Evolutionary conservation across 2,797 vertebrate genomes (phyloP).

Genomic region (Gymnocypris eckloni): DNA sequence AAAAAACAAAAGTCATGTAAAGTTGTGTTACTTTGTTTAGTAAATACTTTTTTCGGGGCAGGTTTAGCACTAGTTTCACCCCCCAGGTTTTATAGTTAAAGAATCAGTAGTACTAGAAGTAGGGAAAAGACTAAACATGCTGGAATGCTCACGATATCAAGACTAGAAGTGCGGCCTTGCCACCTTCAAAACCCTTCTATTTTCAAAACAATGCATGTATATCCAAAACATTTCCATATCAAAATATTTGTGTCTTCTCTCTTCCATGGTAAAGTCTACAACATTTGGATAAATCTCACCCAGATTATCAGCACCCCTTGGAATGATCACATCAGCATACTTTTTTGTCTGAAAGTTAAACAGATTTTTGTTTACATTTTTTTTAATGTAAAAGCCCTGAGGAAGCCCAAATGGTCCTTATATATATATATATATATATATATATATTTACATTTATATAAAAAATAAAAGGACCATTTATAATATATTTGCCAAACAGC

Average conservation of each 20-base stretch:
- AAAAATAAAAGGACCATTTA: neutral
- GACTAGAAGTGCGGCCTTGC: constrained; percentile 44
- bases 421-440: neutral
- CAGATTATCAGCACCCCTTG: constrained; percentile 91
- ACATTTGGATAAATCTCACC: constrained; percentile 77
- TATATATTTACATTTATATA: neutral
- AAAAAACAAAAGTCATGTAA: neutral
- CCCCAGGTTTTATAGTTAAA: neutral
- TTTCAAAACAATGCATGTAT: constrained; percentile 50
- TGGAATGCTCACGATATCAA: neutral
- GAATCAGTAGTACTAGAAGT: neutral
- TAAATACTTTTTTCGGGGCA: neutral
- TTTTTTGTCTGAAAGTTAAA: constrained; percentile 88
- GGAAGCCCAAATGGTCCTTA: neutral
- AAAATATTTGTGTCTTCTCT: neutral
- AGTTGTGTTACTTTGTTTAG: neutral
- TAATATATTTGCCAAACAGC: neutral
- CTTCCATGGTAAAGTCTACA: constrained; percentile 24
- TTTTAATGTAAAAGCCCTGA: no score
- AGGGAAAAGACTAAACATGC: constrained; percentile 4
- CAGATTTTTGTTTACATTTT: neutral
- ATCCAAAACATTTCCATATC: constrained; percentile 52
- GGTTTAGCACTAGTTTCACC: neutral
- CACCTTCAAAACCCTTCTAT: constrained; percentile 28
- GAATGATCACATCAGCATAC: constrained; percentile 95